Evolutionary conservation across 2,888 invertebrate species (phyloP), one percentile per base, ranked within the genome.

Genomic region (Drosophila kuntzei): DNA sequence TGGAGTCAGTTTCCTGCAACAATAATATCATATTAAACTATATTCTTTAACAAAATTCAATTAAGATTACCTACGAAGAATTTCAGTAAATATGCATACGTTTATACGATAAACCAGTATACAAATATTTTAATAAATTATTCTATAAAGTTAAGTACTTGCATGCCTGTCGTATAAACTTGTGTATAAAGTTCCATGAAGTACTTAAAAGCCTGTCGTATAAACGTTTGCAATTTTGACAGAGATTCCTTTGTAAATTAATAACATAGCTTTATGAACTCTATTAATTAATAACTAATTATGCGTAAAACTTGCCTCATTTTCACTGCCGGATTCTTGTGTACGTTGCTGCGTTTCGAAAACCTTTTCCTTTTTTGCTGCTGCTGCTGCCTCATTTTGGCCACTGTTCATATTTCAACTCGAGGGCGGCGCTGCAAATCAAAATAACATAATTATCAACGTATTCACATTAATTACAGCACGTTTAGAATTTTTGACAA

Each of bases 271-370:
- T 25, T 6, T 16, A 8, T 8, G 3, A 41, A 22, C 11, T 12
- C 7, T 22, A 1, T 44, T 34, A 36, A 32, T 43, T 54, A 14
- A 32, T 55, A 34, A 55, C 14, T 9, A 22, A 8, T n/a, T 9
- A 27, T 18, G 9, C 12, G 1, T 27, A 3, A 16, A 9, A 18
- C 75, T 77, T 85, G 82, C 91, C 90, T 91, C 91, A 89, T 90
- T 90, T 88, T 92, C 91, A 83, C 90, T 88, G 79, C 85, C 83
- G 66, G 83, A 90, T 78, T 91, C 89, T 82, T 88, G 86, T 77
- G 84, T 73, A 69, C 72, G 83, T 76, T 89, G 90, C 77, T 89
- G 90, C 78, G 85, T 80, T 78, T 88, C 91, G 89, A 84, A 78
- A 80, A 89, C 91, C 89, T 89, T 91, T 76, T 76, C 79, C 75